Evolutionary conservation across 2,797 vertebrate genomes (phyloP).

Genomic region (Anguilla pacifica): DNA sequence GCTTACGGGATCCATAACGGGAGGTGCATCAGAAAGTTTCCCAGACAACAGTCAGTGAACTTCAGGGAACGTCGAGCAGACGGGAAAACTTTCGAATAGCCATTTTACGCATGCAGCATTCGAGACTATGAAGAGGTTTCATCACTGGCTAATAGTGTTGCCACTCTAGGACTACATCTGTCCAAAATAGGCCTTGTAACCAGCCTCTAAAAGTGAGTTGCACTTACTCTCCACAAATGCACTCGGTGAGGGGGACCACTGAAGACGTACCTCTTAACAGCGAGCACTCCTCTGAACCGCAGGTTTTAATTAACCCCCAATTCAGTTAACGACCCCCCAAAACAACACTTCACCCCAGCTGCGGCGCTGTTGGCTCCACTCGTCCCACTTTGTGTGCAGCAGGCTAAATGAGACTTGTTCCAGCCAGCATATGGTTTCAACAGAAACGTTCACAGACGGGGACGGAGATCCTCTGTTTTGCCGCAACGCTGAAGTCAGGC

Average conservation of each 20-base stretch:
- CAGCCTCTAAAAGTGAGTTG: not conserved
- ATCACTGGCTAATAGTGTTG: not conserved
- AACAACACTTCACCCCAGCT: not conserved
- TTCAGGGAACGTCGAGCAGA: not conserved
- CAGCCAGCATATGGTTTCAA: not conserved
- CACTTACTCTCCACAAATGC: not conserved
- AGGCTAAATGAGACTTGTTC: not conserved
- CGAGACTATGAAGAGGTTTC: not conserved
- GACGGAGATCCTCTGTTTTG: not conserved
- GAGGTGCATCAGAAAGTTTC: not conserved
- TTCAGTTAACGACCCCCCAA: constrained; percentile 3
- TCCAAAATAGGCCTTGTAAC: not conserved
- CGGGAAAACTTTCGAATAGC: not conserved
- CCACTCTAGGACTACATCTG: not conserved
- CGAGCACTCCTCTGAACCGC: not conserved
- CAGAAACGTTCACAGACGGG: not conserved
- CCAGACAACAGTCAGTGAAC: not conserved
- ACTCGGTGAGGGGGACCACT: not conserved
- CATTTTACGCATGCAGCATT: not conserved
- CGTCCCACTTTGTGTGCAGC: not conserved
- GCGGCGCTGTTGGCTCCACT: not conserved
- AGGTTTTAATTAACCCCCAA: constrained; percentile 25
- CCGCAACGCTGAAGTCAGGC: not conserved
- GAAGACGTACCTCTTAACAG: not conserved
- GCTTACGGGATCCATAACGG: not conserved